phyloP scores from a whole-genome alignment of 2,888 invertebrate species.

The Callimorpha dominula region DNA sequence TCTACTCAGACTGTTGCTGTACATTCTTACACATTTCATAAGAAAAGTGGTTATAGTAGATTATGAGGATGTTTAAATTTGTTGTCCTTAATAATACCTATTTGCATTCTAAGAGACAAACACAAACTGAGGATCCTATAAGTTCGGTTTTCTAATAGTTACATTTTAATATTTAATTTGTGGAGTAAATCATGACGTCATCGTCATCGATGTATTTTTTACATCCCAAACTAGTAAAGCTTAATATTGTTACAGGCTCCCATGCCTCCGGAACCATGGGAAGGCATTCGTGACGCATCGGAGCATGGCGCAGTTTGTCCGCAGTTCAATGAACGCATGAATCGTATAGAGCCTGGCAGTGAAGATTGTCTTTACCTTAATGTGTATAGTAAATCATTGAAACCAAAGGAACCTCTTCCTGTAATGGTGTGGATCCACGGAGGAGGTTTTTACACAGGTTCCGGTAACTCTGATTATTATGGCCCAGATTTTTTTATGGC shows the following conservation, averaged over 20 bases:
- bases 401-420: constrained; percentile 60
- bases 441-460: constrained; percentile 82
- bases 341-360: constrained; percentile 83
- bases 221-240: neutral
- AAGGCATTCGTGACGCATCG: constrained; percentile 72
- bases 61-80: neutral
- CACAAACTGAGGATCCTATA: neutral
- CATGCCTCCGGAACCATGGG: constrained; percentile 74
- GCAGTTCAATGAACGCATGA: constrained; percentile 80
- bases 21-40: neutral
- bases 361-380: constrained; percentile 91
- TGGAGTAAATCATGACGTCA: too few species aligned
- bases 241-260: constrained; percentile 67
- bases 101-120: neutral
- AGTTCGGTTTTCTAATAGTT: too few species aligned
- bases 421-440: constrained; percentile 85
- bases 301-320: constrained; percentile 79
- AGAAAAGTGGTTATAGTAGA: neutral
- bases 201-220: too few species aligned
- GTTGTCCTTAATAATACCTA: neutral
- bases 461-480: constrained; percentile 80
- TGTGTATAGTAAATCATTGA: constrained; percentile 84
- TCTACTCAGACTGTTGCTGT: neutral
- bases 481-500: constrained; percentile 82
- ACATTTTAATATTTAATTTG: too few species aligned